Conservation (phyloP, 2,888 invertebrate genomes). For the Drosophila recens region DNA sequence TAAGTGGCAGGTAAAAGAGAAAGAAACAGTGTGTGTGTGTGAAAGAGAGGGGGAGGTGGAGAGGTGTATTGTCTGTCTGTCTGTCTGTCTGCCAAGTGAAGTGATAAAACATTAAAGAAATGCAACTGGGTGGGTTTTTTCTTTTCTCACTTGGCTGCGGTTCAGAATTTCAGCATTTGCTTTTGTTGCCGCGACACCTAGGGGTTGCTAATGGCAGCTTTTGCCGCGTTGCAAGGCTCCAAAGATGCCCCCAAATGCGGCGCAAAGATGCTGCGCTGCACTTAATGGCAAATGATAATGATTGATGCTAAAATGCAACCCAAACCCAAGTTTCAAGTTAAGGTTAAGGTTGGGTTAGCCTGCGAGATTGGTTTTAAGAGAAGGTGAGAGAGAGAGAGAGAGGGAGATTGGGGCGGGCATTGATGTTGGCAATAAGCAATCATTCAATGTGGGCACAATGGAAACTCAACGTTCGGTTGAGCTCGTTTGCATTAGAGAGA, state of each 20-base stretch:
- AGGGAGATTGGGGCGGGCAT: background rate
- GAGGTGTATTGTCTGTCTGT: conserved; percentile 19
- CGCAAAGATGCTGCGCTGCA: conserved; percentile 56
- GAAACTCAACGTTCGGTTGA: conserved; percentile 4
- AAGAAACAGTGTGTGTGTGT: background rate
- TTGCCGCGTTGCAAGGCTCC: conserved; percentile 22
- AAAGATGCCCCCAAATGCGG: conserved; percentile 30
- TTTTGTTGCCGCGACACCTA: conserved; percentile 53
- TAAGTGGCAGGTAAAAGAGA: conserved; percentile 52
- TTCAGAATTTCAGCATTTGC: background rate
- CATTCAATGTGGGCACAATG: conserved; percentile 69
- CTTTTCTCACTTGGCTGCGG: conserved; percentile 4
- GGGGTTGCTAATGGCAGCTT: conserved; percentile 72
- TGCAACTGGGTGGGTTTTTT: conserved; percentile 38
- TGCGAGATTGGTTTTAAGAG: too few species aligned
- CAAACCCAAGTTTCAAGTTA: conserved; percentile 17
- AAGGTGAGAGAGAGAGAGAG: background rate
- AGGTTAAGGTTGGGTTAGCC: background rate
- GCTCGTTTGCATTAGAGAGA: conserved; percentile 63
- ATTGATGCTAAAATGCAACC: conserved; percentile 73
- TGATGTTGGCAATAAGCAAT: conserved; percentile 68
- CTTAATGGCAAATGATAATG: conserved; percentile 80
- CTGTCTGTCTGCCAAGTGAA: conserved; percentile 58
- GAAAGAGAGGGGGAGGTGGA: background rate
- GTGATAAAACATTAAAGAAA: conserved; percentile 78